Conservation (phyloP, 2,113 vertebrate species). For the Euleptes europaea region DNA sequence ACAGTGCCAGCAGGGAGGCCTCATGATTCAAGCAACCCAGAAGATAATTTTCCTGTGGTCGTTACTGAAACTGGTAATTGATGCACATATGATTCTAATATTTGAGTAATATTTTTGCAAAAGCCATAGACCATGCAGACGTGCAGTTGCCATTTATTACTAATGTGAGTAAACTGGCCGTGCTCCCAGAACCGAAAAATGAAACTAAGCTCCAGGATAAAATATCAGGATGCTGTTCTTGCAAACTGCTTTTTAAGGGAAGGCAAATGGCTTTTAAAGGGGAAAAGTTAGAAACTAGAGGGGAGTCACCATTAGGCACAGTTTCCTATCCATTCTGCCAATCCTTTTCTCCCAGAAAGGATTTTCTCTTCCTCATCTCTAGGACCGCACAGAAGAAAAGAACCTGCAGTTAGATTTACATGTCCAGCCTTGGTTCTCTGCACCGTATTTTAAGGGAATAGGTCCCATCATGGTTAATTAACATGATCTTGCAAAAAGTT, state of each 20-base stretch:
- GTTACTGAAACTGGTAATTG: slow-evolving; percentile 81
- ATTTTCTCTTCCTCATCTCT: background rate
- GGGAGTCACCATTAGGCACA: background rate
- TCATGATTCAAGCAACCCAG: slow-evolving; percentile 75
- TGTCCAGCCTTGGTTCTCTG: background rate
- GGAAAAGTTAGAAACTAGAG: background rate
- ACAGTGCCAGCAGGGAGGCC: slow-evolving; percentile 72
- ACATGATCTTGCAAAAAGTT: background rate
- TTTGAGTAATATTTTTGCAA: slow-evolving; percentile 43
- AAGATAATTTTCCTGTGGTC: slow-evolving; percentile 75
- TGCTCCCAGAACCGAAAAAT: background rate
- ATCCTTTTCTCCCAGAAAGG: background rate
- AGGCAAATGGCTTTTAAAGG: background rate
- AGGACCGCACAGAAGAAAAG: background rate
- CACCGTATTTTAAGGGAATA: background rate
- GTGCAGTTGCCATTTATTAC: background rate
- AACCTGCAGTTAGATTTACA: background rate
- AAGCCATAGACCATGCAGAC: background rate
- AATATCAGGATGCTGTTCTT: background rate
- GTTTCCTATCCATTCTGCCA: background rate
- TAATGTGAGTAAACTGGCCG: background rate
- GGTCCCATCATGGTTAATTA: background rate
- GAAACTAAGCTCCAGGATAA: slow-evolving; percentile 10
- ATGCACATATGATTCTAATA: slow-evolving; percentile 11
- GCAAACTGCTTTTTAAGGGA: background rate